Base-by-base conservation (phyloP, 2,888 invertebrate genomes). In the Papilio elwesi region DNA sequence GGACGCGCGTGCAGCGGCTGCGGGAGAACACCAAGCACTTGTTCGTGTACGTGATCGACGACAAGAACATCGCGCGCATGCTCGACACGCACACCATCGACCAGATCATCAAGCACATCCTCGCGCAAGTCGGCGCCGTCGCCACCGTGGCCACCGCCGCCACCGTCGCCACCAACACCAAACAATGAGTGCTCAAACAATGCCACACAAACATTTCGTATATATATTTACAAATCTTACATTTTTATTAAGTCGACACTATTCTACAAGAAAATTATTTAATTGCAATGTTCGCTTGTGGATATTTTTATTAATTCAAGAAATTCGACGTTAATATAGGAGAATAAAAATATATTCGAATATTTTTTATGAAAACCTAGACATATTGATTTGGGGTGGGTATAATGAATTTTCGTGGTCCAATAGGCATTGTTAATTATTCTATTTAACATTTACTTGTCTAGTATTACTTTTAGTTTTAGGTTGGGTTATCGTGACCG, bases 71-170 rank as follows among this genome's bases (percentile, higher is more conserved):
- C 11, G 96, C 97, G 81, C 95, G 96, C 59, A 94, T 98, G 82
- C 94, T 98, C 63, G 97, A 97, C 82, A 97, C 97, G 70, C 97
- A 97, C 88, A 97, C 97, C 73, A 97, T 98, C 68, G 98, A 98
- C 88, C 97, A 98, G 89, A 97, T 98, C 76, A 96, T 98, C 81
- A 93, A 96, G 80, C 97, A 97, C 82, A 97, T 98, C 68, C 92
- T 98, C 68, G 94, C 82, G 26, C 88, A 95, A 81, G 92, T 93
- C 76, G 74, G 51, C 38, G 72, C 76, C 9, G 74, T 77, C 1
- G 76, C 73, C 6, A 53, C 63, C 48, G 36, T n/a, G n/a, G n/a
- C n/a, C 15, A 48, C 38, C 15, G 72, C 75, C 7, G 74, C 76
- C 1, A 76, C 72, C 6, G 53, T 49, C 49, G 38, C 7, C 43